Conservation (phyloP, 2,797 vertebrate species). For the Dallia pectoralis region DNA sequence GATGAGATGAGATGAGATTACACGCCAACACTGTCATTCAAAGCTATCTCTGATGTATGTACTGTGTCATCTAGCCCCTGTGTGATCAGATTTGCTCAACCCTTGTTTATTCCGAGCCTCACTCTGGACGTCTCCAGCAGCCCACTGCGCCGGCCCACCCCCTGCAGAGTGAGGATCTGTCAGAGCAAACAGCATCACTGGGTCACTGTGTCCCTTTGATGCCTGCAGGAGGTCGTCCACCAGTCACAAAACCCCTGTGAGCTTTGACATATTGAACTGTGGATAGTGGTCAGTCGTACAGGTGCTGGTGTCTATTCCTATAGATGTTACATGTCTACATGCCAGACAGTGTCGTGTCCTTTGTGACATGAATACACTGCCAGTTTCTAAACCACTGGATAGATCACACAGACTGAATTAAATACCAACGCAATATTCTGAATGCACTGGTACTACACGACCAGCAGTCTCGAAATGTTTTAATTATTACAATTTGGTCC, state of each 20-base stretch:
- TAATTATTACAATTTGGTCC: background rate
- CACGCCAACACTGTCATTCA: background rate
- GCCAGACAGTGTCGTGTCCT: background rate
- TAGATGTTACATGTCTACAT: constrained; percentile 15
- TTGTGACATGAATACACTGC: background rate
- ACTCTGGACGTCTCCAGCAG: background rate
- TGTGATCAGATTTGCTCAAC: background rate
- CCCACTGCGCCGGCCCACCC: constrained; percentile 20
- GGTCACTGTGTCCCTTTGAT: constrained; percentile 52
- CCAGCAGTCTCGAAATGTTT: background rate
- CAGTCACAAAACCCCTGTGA: constrained; percentile 33
- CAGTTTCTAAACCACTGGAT: background rate
- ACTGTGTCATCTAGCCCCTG: background rate
- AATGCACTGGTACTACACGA: background rate
- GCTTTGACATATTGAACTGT: constrained; percentile 50
- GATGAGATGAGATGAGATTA: no score
- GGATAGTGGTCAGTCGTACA: constrained; percentile 6
- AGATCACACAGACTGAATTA: background rate
- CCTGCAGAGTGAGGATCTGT: constrained; percentile 24
- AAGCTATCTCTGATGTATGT: background rate
- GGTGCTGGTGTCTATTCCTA: constrained; percentile 16
- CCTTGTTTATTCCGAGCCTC: background rate
- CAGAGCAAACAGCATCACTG: constrained; percentile 1
- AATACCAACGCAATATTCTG: background rate
- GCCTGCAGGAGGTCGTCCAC: constrained; percentile 47